These are phyloP conservation scores for Hypsibius dujardini DNA, from an alignment of 1,140 invertebrate species.

Conservation along the genomic window DNA sequence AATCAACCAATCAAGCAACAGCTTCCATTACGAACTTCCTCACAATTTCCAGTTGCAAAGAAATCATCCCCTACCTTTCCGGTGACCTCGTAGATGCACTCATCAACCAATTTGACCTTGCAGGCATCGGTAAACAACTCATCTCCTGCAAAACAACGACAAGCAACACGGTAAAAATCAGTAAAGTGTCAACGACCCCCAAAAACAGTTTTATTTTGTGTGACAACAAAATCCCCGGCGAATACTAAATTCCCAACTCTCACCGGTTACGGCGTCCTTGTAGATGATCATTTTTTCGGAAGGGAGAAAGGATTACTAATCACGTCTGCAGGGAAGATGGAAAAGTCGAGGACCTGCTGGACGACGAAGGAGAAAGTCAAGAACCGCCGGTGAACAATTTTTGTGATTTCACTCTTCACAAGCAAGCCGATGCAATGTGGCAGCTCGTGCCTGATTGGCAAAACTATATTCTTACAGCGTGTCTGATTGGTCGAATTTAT, in stretches of 20 bases:
- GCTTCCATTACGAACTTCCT: not conserved
- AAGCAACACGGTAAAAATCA: conserved; percentile 24
- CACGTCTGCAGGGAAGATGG: too few species aligned
- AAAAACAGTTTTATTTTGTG: conserved; percentile 21
- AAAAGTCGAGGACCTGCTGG: too few species aligned
- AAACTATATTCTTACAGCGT: too few species aligned
- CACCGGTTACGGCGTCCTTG: conserved; percentile 83
- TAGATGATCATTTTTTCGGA: conserved; percentile 66
- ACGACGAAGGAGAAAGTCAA: too few species aligned
- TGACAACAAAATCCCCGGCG: conserved; percentile 3
- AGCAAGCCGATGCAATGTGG: too few species aligned
- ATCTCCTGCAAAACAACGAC: conserved; percentile 51
- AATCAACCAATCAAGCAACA: not conserved
- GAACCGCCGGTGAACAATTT: too few species aligned
- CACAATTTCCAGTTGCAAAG: not conserved
- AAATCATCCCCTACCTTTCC: conserved; percentile 47
- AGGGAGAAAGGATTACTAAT: too few species aligned
- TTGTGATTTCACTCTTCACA: too few species aligned
- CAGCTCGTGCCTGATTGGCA: too few species aligned
- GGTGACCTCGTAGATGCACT: conserved; percentile 83
- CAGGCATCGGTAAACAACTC: conserved; percentile 97
- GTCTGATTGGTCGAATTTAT: too few species aligned
- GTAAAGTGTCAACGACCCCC: conserved; percentile 16
- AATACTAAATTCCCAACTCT: conserved; percentile 27
- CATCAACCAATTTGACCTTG: conserved; percentile 76